Evolutionary conservation across 2,888 invertebrate species (phyloP), one percentile per base, ranked within the genome.

Genomic region (Cheilosia pagana): DNA sequence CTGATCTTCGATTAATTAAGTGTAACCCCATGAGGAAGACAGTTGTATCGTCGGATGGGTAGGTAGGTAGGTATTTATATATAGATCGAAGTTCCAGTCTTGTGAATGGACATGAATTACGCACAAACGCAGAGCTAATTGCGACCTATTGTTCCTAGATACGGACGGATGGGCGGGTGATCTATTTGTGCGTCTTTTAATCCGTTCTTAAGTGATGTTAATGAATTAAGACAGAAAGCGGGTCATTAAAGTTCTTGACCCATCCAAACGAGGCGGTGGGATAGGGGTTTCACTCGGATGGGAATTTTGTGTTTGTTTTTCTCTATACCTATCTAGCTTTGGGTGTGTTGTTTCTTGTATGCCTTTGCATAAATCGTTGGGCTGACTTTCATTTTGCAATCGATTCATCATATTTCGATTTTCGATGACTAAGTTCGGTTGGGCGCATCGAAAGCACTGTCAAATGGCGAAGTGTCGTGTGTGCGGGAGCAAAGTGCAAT

Each of bases 1-100:
- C 65, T 81, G 81, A 76, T 85, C 85, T 85, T 85, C 76, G 71
- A 85, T 85, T 81, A 85, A 85, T 85, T 81, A 85, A 81, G 71
- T 57, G 8, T 71, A 76, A 71, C 75, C 75, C 41, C 63, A 65
- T 59, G 63, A 19, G 50, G 67, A 72, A 65, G 65, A 55, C 28
- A 21, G 19, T 21, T n/a, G n/a, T n/a, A n/a, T n/a, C 25, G 39
- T 14, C 14, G 3, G 12, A 35, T 35, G 35, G 35, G 12, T 12
- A 10, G 28, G 8, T 28, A 25, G 23, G 23, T 6, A 25, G n/a
- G n/a, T n/a, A 45, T 52, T 23, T 59, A 65, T 57, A 52, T 60
- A 53, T 62, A 43, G 53, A 63, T 45, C 50, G 31, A 14, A 63
- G 45, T 23, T 31, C 21, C 5, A 8, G 57, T 70, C 45, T 76